Evolutionary conservation across 2,113 vertebrate species (phyloP).

Genomic region (Podarcis cretensis): DNA sequence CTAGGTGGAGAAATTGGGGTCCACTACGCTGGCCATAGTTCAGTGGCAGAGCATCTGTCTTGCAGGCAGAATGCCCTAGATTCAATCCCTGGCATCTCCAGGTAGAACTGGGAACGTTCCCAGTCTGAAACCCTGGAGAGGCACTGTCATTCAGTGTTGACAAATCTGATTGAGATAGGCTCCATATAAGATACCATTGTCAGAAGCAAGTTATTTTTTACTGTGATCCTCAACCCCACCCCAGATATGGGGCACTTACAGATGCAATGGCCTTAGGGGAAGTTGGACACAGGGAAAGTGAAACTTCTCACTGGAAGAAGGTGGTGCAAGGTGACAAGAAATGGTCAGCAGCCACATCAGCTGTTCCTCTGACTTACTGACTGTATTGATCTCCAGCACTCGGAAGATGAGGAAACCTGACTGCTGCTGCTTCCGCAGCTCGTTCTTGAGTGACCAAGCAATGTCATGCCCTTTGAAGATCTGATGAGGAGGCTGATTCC

Average conservation of each 20-base stretch:
- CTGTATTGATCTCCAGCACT: conserved; percentile 88
- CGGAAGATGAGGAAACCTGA: conserved; percentile 94
- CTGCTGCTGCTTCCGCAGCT: conserved; percentile 93
- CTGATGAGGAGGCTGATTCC: conserved; percentile 88
- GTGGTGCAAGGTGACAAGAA: neutral
- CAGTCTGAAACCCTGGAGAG: too few relatives aligned
- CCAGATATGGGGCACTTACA: neutral
- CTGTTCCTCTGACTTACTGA: conserved; percentile 84
- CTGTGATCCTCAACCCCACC: neutral
- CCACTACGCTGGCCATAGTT: too few relatives aligned
- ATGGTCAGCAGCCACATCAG: neutral
- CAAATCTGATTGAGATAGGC: too few relatives aligned
- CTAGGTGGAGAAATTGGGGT: too few relatives aligned
- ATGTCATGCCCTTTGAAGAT: conserved; percentile 90
- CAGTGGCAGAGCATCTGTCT: too few relatives aligned
- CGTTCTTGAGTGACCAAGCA: conserved; percentile 87
- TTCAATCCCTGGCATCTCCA: too few relatives aligned
- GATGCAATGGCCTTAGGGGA: neutral
- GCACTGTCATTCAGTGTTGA: too few relatives aligned
- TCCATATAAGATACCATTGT: neutral
- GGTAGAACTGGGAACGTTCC: too few relatives aligned
- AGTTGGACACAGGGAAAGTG: neutral
- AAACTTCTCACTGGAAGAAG: neutral
- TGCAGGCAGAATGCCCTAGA: too few relatives aligned
- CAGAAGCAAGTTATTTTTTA: too few relatives aligned